phyloP scores from a whole-genome alignment of 2,888 invertebrate genomes.

The Papilio elwesi region DNA sequence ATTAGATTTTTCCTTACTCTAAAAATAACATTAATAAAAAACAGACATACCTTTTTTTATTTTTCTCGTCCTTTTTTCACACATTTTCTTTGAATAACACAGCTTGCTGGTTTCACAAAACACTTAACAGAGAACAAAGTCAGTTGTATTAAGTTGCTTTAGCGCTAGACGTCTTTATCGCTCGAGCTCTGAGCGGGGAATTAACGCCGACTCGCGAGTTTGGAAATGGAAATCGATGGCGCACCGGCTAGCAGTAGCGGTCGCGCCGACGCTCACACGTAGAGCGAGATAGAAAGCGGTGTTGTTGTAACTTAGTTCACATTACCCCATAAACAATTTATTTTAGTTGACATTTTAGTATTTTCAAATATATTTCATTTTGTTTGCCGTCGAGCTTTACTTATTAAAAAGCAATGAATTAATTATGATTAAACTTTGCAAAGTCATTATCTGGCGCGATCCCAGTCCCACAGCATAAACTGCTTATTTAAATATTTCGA shows the following conservation, averaged over 20 bases:
- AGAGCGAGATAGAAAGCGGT: conserved; percentile 39
- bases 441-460: no score
- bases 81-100: conserved; percentile 40
- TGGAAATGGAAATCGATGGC: conserved; percentile 40
- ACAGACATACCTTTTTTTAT: conserved; percentile 37
- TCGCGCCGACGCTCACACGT: conserved; percentile 8
- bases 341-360: background rate
- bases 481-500: no score
- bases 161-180: conserved; percentile 23
- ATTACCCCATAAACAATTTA: conserved; percentile 14
- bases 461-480: no score
- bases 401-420: no score
- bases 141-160: background rate
- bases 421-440: no score
- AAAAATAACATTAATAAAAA: background rate
- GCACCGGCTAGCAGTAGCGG: conserved; percentile 18
- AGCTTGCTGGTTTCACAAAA: conserved; percentile 39
- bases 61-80: conserved; percentile 39
- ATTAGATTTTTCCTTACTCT: background rate
- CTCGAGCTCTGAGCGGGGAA: conserved; percentile 37
- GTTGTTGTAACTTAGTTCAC: conserved; percentile 10
- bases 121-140: conserved; percentile 24
- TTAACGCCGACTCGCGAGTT: conserved; percentile 31
- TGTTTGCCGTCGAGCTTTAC: no score
- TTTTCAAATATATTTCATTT: no score